Evolutionary conservation across 2,888 invertebrate species (phyloP), one percentile per base, ranked within the genome.

Genomic region (Ellobium chinense): DNA sequence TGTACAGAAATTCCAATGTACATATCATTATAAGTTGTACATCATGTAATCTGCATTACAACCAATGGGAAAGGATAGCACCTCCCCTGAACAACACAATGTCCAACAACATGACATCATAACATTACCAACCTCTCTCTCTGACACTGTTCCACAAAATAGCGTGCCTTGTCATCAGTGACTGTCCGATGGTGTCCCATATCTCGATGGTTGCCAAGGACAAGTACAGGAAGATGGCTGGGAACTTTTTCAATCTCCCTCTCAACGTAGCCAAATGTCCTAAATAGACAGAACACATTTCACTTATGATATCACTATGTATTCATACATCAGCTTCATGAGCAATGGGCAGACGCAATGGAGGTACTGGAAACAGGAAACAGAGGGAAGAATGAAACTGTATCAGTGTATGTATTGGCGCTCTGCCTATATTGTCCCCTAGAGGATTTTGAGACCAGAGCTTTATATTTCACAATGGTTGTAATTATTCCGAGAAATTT

Each of bases 121-220:
- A 62, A 62, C 1, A 12, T 4, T n/a, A 63, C 34, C 34, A 14
- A 84, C 84, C 84, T 76, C 70, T 94, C 96, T 95, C 95, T 94
- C 86, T 94, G 75, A 27, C 68, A 66, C 24, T 77, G 92, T 83
- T 96, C 96, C 79, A 96, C 95, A 89, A 95, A 96, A 89, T 94
- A 95, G 76, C 94, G 94, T 46, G 96, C 95, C 89, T 95, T 95
- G 92, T 96, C 96, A 29, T 95, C 93, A 0, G 95, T 95, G 34
- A 98, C 96, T 81, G 96, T 96, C 76, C 98, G 94, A 91, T 99
- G 98, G 93, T 98, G 98, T n/a, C 97, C 96, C 97, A 98, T 98
- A 93, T 99, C 99, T 91, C 97, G 96, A 92, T 98, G 97, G 94
- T 99, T 99, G 1, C 97, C 98, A 69, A 99, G 94, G 54, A 98